These are phyloP conservation scores for Choristoneura rosaceana DNA, from an alignment of 2,888 invertebrate genomes.

Conservation along the genomic window DNA sequence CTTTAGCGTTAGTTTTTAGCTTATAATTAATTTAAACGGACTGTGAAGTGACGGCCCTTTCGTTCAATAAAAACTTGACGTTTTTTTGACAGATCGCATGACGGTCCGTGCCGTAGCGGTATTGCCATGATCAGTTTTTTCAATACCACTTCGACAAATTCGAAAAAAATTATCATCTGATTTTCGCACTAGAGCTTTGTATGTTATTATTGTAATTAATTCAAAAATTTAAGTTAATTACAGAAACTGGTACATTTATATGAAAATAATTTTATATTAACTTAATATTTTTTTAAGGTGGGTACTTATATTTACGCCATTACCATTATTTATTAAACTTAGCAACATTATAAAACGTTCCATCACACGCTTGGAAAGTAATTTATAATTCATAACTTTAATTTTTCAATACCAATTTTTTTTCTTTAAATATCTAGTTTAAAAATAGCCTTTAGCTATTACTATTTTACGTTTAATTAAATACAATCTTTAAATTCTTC, in stretches of 20 bases:
- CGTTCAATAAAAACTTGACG: slow-evolving; percentile 40
- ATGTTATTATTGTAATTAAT: background rate
- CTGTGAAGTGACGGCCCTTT: slow-evolving; percentile 33
- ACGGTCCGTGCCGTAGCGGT: background rate
- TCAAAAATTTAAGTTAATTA: background rate
- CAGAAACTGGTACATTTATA: background rate
- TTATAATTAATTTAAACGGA: slow-evolving; percentile 41
- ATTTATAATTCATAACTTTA: background rate
- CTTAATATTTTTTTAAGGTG: background rate
- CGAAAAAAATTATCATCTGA: no score
- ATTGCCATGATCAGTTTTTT: background rate
- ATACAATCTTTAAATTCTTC: no score
- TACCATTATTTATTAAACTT: background rate
- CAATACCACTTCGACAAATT: background rate
- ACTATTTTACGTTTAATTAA: no score
- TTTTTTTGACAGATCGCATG: slow-evolving; percentile 35
- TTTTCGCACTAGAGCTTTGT: background rate
- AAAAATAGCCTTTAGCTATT: no score
- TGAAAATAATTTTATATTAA: no score
- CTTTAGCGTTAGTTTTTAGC: slow-evolving; percentile 36
- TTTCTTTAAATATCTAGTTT: no score
- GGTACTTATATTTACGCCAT: background rate
- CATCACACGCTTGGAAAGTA: background rate
- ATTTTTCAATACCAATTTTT: no score
- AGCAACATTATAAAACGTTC: background rate